A percentile compares a stretch with the other conserved stretches of the same genome.
phyloP scores from a whole-genome alignment of 2,797 vertebrate genomes.

The Typhlichthys eigenmanni region DNA sequence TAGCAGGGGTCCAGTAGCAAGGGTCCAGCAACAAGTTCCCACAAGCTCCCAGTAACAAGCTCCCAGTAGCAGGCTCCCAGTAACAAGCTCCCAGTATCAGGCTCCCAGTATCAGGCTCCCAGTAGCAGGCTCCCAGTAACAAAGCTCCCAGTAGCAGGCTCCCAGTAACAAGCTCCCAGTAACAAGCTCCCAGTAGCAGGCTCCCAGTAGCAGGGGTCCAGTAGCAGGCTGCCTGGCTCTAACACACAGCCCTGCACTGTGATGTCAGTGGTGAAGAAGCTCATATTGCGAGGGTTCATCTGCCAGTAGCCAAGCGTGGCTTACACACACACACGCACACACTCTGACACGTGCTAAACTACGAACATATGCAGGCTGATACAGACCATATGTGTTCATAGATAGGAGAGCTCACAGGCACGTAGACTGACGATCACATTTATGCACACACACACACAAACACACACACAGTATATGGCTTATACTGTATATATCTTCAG shows the following conservation, averaged over 20 bases:
- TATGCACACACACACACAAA: not conserved
- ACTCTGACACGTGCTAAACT: constrained; percentile 33
- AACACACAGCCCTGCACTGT: constrained; percentile 8
- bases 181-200: too few relatives aligned
- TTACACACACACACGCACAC: constrained; percentile 20
- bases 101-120: too few relatives aligned
- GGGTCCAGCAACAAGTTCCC: too few relatives aligned
- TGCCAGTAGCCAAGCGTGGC: constrained; percentile 32
- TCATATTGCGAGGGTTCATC: constrained; percentile 42
- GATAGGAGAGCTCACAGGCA: not conserved
- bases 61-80: too few relatives aligned
- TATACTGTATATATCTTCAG: not conserved
- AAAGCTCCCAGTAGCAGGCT: too few relatives aligned
- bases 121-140: too few relatives aligned
- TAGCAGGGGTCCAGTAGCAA: too few relatives aligned
- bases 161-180: too few relatives aligned
- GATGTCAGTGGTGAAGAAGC: constrained; percentile 40
- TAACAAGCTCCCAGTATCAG: too few relatives aligned
- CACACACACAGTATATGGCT: not conserved
- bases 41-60: too few relatives aligned
- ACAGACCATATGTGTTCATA: constrained; percentile 41
- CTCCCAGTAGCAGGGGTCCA: not conserved
- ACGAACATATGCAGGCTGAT: constrained; percentile 50
- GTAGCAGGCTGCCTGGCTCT: not conserved
- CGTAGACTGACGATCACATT: not conserved